Conservation (phyloP, 2,113 vertebrate genomes). For the Embiotoca jacksoni region DNA sequence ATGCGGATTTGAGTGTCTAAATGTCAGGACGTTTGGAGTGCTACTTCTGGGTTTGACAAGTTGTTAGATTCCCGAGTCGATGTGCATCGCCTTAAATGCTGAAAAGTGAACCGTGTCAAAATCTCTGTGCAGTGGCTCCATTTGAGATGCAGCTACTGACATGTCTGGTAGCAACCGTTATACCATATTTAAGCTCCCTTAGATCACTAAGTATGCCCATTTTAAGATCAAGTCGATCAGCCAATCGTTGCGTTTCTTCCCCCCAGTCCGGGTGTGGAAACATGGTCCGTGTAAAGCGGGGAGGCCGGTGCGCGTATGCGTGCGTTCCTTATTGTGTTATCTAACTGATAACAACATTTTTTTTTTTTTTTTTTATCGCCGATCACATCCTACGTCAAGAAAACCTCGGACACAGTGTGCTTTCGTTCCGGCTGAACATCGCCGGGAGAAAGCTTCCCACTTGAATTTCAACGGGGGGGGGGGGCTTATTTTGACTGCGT, state of each 20-base stretch:
- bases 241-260: conserved; percentile 13
- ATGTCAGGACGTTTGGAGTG: conserved; percentile 2
- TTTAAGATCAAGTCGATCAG: conserved; percentile 13
- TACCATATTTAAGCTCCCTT: conserved; percentile 35
- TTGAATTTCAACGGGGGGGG: conserved; percentile 19
- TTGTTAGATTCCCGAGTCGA: conserved; percentile 12
- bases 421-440: conserved; percentile 24
- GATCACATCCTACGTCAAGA: conserved; percentile 40
- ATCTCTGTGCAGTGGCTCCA: background rate
- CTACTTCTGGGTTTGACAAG: conserved; percentile 21
- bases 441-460: conserved; percentile 7
- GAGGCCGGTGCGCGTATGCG: conserved; percentile 12
- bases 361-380: conserved; percentile 62
- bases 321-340: conserved; percentile 31
- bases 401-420: conserved; percentile 37
- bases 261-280: conserved; percentile 12
- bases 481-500: conserved; percentile 7
- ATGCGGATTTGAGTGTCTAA: conserved; percentile 11
- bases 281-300: conserved; percentile 12
- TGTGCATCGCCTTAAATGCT: conserved; percentile 18
- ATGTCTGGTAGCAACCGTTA: conserved; percentile 28
- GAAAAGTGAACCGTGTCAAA: background rate
- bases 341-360: conserved; percentile 50
- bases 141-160: conserved; percentile 9
- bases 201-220: conserved; percentile 39